Percentiles rank a stretch among this genome's conserved stretches.
Evolutionary conservation across 2,888 invertebrate genomes (phyloP).

Genomic region (Stenoptilia bipunctidactyla): DNA sequence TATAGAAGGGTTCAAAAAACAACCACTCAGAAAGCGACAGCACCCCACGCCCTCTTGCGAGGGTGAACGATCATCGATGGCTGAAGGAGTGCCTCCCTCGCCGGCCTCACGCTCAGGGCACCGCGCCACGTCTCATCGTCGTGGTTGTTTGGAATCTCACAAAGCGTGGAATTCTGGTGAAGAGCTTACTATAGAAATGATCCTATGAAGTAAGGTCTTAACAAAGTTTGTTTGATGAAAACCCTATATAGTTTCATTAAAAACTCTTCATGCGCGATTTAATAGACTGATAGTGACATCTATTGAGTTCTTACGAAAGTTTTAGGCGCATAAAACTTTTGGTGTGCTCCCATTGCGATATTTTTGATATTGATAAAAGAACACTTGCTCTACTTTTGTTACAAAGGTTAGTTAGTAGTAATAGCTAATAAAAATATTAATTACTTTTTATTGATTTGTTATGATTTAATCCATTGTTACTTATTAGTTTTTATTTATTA

Average conservation of each 20-base stretch:
- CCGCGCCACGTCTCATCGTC: slow-evolving; percentile 72
- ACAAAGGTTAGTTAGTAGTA: too few relatives aligned
- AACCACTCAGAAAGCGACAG: slow-evolving; percentile 8
- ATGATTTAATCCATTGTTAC: too few relatives aligned
- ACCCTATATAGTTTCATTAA: too few relatives aligned
- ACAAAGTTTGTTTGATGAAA: too few relatives aligned
- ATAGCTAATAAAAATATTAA: too few relatives aligned
- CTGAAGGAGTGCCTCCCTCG: slow-evolving; percentile 10
- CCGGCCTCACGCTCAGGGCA: slow-evolving; percentile 74
- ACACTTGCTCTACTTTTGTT: too few relatives aligned
- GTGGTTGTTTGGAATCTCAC: slow-evolving; percentile 12
- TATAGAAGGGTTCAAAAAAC: slow-evolving; percentile 1
- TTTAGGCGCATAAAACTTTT: too few relatives aligned
- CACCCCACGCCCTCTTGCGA: slow-evolving; percentile 7
- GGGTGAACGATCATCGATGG: slow-evolving; percentile 18
- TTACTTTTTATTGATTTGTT: too few relatives aligned
- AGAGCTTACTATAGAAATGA: slow-evolving; percentile 15
- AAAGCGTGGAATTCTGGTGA: slow-evolving; percentile 12
- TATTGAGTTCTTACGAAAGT: not conserved
- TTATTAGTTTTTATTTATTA: too few relatives aligned
- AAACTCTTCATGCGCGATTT: not conserved
- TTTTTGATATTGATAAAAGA: too few relatives aligned
- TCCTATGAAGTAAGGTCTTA: slow-evolving; percentile 17
- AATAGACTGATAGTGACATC: too few relatives aligned
- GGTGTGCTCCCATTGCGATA: too few relatives aligned